These are phyloP conservation scores for Melikaiella ostensackeni DNA, from an alignment of 2,888 invertebrate species.

Conservation along the genomic window DNA sequence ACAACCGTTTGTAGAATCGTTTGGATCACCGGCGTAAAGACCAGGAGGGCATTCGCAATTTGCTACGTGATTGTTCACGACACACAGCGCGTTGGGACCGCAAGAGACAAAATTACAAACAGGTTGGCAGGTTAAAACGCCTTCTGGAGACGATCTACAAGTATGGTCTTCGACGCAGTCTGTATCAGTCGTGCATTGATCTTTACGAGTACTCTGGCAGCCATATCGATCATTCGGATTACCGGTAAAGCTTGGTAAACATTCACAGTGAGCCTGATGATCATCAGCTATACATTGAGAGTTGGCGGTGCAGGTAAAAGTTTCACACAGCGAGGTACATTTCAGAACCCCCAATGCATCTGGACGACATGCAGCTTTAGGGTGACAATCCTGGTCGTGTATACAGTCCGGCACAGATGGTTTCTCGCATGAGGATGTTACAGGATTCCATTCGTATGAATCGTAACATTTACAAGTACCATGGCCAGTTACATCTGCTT, in stretches of 20 bases:
- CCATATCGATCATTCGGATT: constrained; percentile 94
- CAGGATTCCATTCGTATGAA: constrained; percentile 90
- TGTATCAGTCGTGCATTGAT: constrained; percentile 88
- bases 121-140: constrained; percentile 84
- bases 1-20: constrained; percentile 86
- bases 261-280: constrained; percentile 90
- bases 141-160: constrained; percentile 82
- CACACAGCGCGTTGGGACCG: constrained; percentile 92
- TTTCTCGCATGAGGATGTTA: constrained; percentile 89
- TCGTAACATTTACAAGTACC: constrained; percentile 89
- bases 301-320: constrained; percentile 91
- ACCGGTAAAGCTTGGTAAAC: constrained; percentile 89
- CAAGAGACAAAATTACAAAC: constrained; percentile 89
- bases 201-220: constrained; percentile 85
- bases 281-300: constrained; percentile 87
- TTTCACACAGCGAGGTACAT: constrained; percentile 87
- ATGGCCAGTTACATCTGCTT: constrained; percentile 82
- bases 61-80: constrained; percentile 92
- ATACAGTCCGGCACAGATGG: constrained; percentile 91
- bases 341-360: constrained; percentile 91
- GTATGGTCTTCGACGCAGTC: constrained; percentile 91
- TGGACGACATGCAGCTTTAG: constrained; percentile 86
- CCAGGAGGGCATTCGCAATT: constrained; percentile 95
- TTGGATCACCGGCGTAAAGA: constrained; percentile 91
- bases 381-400: constrained; percentile 84